These are phyloP conservation scores for Andrena cerasifolii DNA, from an alignment of 1,140 invertebrate species.

Conservation along the genomic window DNA sequence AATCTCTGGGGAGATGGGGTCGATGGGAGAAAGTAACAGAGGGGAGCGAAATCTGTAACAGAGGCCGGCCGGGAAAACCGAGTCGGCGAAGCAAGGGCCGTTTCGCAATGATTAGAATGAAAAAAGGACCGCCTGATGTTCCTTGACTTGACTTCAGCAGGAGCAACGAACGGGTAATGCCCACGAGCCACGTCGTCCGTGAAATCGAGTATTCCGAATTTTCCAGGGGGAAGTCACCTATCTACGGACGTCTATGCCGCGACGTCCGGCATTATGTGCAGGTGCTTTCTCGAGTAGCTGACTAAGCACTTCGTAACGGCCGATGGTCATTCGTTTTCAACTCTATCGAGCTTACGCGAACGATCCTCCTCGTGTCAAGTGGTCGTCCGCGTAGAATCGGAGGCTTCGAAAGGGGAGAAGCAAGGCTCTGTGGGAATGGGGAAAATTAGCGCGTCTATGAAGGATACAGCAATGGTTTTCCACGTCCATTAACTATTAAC, in stretches of 20 bases:
- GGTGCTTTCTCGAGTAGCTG: conserved; percentile 69
- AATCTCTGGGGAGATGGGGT: too few species aligned
- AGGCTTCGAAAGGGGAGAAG: background rate
- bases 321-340: conserved; percentile 70
- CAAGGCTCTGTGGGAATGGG: background rate
- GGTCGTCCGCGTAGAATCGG: conserved; percentile 12
- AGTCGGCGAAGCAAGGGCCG: too few species aligned
- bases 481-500: background rate
- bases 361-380: conserved; percentile 52
- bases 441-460: background rate
- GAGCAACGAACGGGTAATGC: background rate
- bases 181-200: conserved; percentile 1
- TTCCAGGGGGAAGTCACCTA: conserved; percentile 47
- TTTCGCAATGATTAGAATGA: background rate
- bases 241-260: conserved; percentile 37
- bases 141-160: background rate
- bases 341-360: conserved; percentile 59
- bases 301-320: conserved; percentile 70
- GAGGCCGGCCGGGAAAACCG: background rate
- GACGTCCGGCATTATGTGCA: conserved; percentile 69
- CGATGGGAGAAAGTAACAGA: background rate
- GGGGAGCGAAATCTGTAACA: background rate
- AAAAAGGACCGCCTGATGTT: background rate
- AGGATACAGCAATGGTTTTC: background rate
- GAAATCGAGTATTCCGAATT: conserved; percentile 51